Conservation (phyloP, 2,797 vertebrate genomes). For the Vireo griseus region DNA sequence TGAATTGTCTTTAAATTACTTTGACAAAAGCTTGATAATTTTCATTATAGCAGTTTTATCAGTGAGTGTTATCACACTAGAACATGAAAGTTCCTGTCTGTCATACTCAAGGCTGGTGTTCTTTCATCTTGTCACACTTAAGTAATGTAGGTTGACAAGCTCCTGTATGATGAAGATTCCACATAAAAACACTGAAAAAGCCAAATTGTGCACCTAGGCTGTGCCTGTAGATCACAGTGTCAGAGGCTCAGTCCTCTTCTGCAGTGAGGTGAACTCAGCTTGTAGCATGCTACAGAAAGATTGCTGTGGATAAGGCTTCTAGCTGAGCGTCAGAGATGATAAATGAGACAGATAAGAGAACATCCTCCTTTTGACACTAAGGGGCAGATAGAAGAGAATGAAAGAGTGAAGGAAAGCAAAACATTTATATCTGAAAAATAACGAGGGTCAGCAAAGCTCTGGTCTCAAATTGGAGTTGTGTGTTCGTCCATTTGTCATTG, state of each 20-base stretch:
- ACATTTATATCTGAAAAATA: conserved; percentile 2
- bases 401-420: conserved; percentile 10
- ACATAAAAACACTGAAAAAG: not conserved
- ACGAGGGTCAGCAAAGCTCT: not conserved
- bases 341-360: conserved; percentile 50
- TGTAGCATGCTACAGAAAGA: not conserved
- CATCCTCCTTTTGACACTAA: conserved; percentile 27
- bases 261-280: not conserved
- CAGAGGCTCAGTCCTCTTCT: not conserved
- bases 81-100: not conserved
- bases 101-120: not conserved
- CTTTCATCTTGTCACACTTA: conserved; percentile 15
- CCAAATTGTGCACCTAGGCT: not conserved
- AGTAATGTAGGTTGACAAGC: not conserved
- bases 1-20: not conserved
- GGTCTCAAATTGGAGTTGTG: not conserved
- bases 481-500: not conserved
- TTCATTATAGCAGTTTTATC: not conserved
- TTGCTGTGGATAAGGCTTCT: conserved; percentile 19
- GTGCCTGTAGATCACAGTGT: not conserved
- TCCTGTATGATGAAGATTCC: not conserved
- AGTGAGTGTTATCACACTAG: not conserved
- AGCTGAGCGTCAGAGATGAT: conserved; percentile 20
- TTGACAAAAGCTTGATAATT: not conserved
- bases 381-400: not conserved